Base-by-base conservation (phyloP, 2,888 invertebrate genomes). In the Aphodius sticticus region DNA sequence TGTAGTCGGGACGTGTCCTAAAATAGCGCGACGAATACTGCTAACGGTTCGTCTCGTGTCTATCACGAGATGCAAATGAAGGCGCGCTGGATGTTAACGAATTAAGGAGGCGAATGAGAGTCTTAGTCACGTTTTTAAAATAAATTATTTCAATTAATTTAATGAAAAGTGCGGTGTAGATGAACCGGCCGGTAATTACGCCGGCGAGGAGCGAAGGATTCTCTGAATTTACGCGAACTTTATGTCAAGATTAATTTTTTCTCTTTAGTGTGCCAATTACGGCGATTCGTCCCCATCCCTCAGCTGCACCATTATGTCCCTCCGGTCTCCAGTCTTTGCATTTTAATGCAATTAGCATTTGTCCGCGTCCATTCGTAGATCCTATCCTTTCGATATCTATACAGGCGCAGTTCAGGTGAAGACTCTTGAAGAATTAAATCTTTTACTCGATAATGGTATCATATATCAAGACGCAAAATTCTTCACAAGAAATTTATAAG, bases 91-190 rank as follows among this genome's bases (percentile, higher is more conserved):
- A 53, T 53, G 53, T 53, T 53, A 53, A 5, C 12, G 53, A 53
- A 53, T 53, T 53, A 53, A 53, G 53, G 6, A 53, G 53, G 53
- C 7, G 53, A 53, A 53, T 53, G 53, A 53, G 53, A 53, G 53
- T 53, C 53, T 53, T 53, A 53, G 53, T 53, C 53, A 53, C 53
- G 53, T 53, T 53, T 53, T 53, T 53, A 53, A 53, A 53, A 53
- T 53, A 53, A 53, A 53, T 53, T 53, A 53, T 53, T 53, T 53
- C 53, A 53, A 53, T 53, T 53, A 53, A 53, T 53, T 53, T 53
- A 53, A 53, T 53, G 53, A 53, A 53, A 53, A 53, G 53, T 53
- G 53, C 53, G 53, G 53, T 53, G 53, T 53, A 53, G 53, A 53
- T 53, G 53, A 53, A 53, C 53, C 53, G 2, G 7, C 53, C 53